Percentiles rank a stretch among this genome's conserved stretches.
These are phyloP conservation scores for Eristalis arbustorum DNA, from an alignment of 2,888 invertebrate genomes.

Conservation along the genomic window DNA sequence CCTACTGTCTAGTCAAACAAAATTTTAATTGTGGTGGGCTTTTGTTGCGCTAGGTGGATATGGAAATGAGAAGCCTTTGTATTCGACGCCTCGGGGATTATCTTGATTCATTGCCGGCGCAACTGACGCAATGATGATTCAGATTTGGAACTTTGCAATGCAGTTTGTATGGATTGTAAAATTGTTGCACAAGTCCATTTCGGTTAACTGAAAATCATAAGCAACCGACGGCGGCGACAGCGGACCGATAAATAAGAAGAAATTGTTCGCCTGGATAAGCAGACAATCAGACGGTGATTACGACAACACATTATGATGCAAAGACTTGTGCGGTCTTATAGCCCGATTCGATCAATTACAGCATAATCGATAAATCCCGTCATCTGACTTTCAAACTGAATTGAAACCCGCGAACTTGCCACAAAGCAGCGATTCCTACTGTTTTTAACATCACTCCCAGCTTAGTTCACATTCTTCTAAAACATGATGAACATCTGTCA, in stretches of 20 bases:
- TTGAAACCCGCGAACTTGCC: too few relatives aligned
- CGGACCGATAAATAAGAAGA: not conserved
- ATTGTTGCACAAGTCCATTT: not conserved
- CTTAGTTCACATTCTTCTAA: too few relatives aligned
- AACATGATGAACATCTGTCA: too few relatives aligned
- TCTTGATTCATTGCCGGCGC: not conserved
- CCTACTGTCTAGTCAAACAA: not conserved
- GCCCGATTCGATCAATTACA: not conserved
- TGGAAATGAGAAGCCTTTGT: not conserved
- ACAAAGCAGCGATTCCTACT: too few relatives aligned
- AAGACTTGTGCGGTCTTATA: not conserved
- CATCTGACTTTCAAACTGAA: too few relatives aligned
- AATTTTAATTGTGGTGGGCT: not conserved
- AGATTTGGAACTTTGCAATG: not conserved
- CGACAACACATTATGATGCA: not conserved
- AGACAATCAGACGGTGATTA: not conserved
- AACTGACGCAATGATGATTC: not conserved
- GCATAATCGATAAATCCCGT: not conserved
- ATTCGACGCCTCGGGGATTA: not conserved
- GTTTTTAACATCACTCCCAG: too few relatives aligned
- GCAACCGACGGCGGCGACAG: not conserved
- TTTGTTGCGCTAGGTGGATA: not conserved
- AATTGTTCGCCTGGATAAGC: not conserved
- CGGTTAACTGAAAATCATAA: not conserved
- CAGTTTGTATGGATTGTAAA: not conserved